Evolutionary conservation across 1,140 invertebrate genomes (phyloP).

Genomic region (Halyomorpha halys): DNA sequence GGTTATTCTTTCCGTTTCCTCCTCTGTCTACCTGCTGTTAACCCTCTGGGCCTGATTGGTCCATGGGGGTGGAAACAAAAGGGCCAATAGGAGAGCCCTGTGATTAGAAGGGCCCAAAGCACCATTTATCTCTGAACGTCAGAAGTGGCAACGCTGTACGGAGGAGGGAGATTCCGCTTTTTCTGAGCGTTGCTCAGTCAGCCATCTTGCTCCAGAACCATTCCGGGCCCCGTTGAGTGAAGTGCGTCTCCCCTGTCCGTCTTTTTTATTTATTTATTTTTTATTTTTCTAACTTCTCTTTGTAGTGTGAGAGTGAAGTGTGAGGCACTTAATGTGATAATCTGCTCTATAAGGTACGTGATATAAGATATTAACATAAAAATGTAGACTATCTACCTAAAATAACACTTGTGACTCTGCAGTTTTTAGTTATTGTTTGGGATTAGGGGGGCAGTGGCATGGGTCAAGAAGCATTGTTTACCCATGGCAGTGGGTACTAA

Average conservation of each 20-base stretch:
- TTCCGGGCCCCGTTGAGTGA: slow-evolving; percentile 11
- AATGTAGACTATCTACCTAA: not conserved
- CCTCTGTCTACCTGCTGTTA: slow-evolving; percentile 19
- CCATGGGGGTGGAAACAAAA: slow-evolving; percentile 18
- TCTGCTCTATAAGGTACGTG: not conserved
- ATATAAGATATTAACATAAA: not conserved
- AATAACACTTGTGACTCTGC: slow-evolving; percentile 21
- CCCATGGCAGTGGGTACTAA: slow-evolving; percentile 15
- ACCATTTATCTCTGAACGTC: slow-evolving; percentile 31
- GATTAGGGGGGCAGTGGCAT: slow-evolving; percentile 17
- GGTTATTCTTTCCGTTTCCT: slow-evolving; percentile 18
- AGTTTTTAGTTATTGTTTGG: slow-evolving; percentile 23
- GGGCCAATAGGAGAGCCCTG: slow-evolving; percentile 22
- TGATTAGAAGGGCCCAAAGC: slow-evolving; percentile 29
- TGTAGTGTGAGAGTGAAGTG: slow-evolving; percentile 6
- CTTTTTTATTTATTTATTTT: not conserved
- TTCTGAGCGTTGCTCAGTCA: slow-evolving; percentile 12
- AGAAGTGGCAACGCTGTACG: slow-evolving; percentile 11
- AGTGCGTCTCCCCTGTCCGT: slow-evolving; percentile 5
- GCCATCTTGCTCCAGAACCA: slow-evolving; percentile 26
- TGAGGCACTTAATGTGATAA: not conserved
- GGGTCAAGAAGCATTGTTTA: slow-evolving; percentile 23
- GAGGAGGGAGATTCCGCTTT: slow-evolving; percentile 26
- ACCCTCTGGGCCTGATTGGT: not conserved
- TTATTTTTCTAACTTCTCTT: slow-evolving; percentile 7